phyloP scores from a whole-genome alignment of 2,888 invertebrate species.

The Lasioglossum villosulum region DNA sequence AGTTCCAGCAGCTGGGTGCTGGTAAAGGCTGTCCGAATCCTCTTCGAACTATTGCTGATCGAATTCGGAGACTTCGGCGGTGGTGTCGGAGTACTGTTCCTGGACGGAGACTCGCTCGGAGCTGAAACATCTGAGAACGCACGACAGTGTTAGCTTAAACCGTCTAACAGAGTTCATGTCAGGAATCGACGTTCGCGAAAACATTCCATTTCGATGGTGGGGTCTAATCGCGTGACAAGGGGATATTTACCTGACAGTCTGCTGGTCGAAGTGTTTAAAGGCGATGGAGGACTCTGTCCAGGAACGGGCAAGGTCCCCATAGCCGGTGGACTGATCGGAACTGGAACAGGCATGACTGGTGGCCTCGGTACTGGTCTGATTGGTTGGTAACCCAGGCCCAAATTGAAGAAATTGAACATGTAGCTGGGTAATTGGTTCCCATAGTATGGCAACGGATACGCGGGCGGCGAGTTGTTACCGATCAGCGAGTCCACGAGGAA shows the following conservation, averaged over 20 bases:
- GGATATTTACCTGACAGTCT: slow-evolving; percentile 76
- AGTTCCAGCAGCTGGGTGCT: slow-evolving; percentile 94
- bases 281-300: slow-evolving; percentile 79
- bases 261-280: slow-evolving; percentile 72
- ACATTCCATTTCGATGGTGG: background rate
- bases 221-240: background rate
- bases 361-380: slow-evolving; percentile 81
- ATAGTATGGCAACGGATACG: slow-evolving; percentile 81
- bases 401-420: slow-evolving; percentile 83
- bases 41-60: slow-evolving; percentile 89
- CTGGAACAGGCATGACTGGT: slow-evolving; percentile 70
- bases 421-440: slow-evolving; percentile 84
- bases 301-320: slow-evolving; percentile 68
- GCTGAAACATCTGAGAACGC: slow-evolving; percentile 76
- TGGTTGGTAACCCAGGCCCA: slow-evolving; percentile 81
- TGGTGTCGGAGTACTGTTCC: slow-evolving; percentile 79
- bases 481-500: slow-evolving; percentile 93
- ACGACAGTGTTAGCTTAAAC: background rate
- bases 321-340: slow-evolving; percentile 73
- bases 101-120: slow-evolving; percentile 85
- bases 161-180: background rate
- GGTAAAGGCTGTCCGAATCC: slow-evolving; percentile 97
- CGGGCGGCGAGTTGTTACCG: slow-evolving; percentile 87
- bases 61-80: slow-evolving; percentile 85
- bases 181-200: background rate